These are phyloP conservation scores for Cyprinodon brontotheroides DNA, from an alignment of 2,113 vertebrate genomes.

Conservation along the genomic window DNA sequence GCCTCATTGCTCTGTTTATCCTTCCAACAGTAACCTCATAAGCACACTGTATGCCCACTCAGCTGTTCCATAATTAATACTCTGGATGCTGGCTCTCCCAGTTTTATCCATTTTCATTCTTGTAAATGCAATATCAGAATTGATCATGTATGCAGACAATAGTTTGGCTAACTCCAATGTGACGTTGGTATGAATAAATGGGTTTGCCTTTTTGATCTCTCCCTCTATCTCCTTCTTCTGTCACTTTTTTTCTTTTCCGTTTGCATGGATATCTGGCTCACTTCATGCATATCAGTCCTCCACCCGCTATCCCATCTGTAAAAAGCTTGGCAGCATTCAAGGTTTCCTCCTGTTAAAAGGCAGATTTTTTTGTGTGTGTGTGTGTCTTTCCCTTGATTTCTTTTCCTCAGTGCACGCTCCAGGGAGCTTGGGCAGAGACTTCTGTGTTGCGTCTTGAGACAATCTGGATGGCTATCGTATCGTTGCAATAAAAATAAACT, in stretches of 20 bases:
- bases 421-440: background rate
- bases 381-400: background rate
- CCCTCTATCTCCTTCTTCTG: background rate
- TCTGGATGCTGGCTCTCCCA: constrained; percentile 4
- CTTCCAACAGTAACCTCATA: constrained; percentile 16
- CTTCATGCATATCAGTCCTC: constrained; percentile 1
- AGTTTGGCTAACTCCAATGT: background rate
- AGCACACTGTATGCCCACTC: constrained; percentile 19
- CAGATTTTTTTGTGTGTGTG: background rate
- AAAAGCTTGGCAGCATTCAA: background rate
- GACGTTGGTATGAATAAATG: background rate
- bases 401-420: constrained; percentile 1
- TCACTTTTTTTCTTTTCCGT: background rate
- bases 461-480: background rate
- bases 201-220: constrained; percentile 8
- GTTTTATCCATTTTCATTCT: constrained; percentile 15
- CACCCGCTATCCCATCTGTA: background rate
- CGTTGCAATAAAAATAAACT: constrained; percentile 5
- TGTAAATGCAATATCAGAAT: constrained; percentile 4
- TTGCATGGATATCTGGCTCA: background rate
- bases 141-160: constrained; percentile 1
- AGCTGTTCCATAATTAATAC: constrained; percentile 16
- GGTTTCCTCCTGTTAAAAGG: constrained; percentile 5
- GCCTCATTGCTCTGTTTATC: constrained; percentile 25
- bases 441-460: constrained; percentile 6